Evolutionary conservation across 2,797 vertebrate species (phyloP).

Genomic region (Ciconia nigra): DNA sequence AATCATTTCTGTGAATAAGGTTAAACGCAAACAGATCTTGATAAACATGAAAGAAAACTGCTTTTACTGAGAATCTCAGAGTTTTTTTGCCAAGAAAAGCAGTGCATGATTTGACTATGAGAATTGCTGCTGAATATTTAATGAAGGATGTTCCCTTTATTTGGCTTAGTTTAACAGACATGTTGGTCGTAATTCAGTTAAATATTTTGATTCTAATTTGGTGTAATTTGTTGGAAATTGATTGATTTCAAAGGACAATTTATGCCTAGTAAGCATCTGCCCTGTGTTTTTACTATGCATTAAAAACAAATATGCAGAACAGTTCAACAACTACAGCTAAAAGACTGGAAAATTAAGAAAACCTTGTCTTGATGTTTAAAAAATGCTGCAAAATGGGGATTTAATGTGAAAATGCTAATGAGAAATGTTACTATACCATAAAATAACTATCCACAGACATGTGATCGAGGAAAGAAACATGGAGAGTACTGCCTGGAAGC

Average conservation of each 20-base stretch:
- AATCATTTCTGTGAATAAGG: constrained; percentile 37
- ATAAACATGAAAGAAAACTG: constrained; percentile 38
- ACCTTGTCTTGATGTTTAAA: background rate
- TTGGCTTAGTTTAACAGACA: background rate
- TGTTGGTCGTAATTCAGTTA: background rate
- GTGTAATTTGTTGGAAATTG: background rate
- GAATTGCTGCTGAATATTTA: background rate
- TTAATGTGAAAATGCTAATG: background rate
- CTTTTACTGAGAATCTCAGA: constrained; percentile 24
- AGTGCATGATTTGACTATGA: background rate
- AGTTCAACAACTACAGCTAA: background rate
- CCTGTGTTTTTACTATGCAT: background rate
- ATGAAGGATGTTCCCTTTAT: background rate
- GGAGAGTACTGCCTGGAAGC: background rate
- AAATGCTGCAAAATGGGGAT: background rate
- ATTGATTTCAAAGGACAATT: background rate
- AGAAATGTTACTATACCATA: background rate
- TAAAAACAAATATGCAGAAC: background rate
- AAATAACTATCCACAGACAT: background rate
- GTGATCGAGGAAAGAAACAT: background rate
- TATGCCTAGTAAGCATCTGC: background rate
- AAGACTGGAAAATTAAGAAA: background rate
- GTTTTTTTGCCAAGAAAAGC: constrained; percentile 30
- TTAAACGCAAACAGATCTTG: constrained; percentile 24
- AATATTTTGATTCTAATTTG: constrained; percentile 3